A percentile compares a stretch with the other conserved stretches of the same genome.
Evolutionary conservation across 2,888 invertebrate genomes (phyloP).

Genomic region (Doris montereyensis): DNA sequence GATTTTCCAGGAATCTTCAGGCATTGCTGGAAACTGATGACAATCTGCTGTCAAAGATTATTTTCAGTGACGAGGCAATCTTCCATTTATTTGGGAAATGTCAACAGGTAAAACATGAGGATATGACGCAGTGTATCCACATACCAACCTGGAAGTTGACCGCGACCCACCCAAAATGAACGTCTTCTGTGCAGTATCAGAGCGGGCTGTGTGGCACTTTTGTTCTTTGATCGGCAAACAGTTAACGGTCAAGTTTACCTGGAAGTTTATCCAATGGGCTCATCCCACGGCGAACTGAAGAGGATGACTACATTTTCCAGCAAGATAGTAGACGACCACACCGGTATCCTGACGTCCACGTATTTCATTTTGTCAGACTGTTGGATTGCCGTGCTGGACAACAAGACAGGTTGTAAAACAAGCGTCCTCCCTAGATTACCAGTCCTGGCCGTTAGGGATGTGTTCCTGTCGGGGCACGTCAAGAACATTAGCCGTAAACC

Average conservation of each 20-base stretch:
- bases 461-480: constrained; percentile 3
- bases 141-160: not conserved
- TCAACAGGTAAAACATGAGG: not conserved
- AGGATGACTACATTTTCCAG: constrained; percentile 14
- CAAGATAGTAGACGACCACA: not conserved
- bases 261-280: not conserved
- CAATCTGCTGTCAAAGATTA: not conserved
- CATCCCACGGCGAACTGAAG: not conserved
- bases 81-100: constrained; percentile 5
- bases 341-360: too few species aligned
- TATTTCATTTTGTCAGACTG: not conserved
- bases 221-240: not conserved
- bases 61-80: constrained; percentile 24
- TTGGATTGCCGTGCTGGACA: not conserved
- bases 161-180: constrained; percentile 13
- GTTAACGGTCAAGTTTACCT: not conserved
- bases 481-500: too few species aligned
- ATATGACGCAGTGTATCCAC: not conserved
- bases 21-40: not conserved
- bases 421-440: constrained; percentile 7
- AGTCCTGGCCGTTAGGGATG: not conserved
- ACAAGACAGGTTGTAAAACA: not conserved
- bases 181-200: not conserved
- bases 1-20: not conserved
- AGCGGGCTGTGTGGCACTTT: not conserved